Evolutionary conservation across 2,797 vertebrate species (phyloP), one percentile per base, ranked within the genome.

Genomic region (Geotrypetes seraphini): DNA sequence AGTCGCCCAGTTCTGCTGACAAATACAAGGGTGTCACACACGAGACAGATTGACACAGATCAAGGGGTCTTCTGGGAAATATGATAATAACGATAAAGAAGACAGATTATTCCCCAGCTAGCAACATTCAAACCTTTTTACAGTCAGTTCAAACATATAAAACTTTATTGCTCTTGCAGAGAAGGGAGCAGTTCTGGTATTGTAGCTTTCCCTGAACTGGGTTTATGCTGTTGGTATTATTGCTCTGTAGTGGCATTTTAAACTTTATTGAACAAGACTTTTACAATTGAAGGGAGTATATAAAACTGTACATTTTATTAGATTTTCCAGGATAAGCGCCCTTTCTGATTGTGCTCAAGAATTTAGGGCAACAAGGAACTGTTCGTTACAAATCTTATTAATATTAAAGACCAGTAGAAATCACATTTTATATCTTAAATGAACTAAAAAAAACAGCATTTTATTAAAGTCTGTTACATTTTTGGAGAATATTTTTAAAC

Each of bases 241-340:
- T 81, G 87, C 84, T 84, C 91, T 91, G 79, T 84, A 85, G 90
- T 89, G 89, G 88, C 89, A 90, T 91, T 93, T 93, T 90, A 92
- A 93, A 93, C 83, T 91, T 94, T 94, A 96, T 92, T 92, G 86
- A 88, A 92, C 91, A 88, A 87, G 87, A 89, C 87, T 91, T 84
- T 76, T 85, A 91, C 88, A 93, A 90, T 88, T 91, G 83, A 79
- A 84, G 81, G 83, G 85, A 91, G 88, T 94, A 85, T 86, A 89
- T 91, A 92, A 94, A 92, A 89, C 76, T 79, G 85, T 83, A 85
- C 84, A 91, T 91, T 91, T n/a, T 92, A 93, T 89, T 81, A 86
- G 83, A 84, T 86, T 84, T 83, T 83, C 85, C 85, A 75, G 81
- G 79, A 86, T 87, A 81, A 79, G 79, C 83, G 75, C 76, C 71